Evolutionary conservation across 2,113 vertebrate species (phyloP).

Genomic region (Parus major): DNA sequence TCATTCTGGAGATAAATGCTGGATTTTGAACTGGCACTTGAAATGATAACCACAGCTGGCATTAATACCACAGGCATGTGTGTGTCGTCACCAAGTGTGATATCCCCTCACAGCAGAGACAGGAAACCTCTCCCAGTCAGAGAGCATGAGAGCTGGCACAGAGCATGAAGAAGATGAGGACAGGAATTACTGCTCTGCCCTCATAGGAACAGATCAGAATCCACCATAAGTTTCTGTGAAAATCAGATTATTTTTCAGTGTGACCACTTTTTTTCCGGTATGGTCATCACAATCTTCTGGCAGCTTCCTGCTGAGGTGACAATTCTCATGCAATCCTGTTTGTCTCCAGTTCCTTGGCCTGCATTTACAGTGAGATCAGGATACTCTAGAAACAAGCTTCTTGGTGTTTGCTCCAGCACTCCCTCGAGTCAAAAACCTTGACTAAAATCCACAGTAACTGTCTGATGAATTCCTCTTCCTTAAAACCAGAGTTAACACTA

Average conservation of each 20-base stretch:
- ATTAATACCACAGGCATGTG: neutral
- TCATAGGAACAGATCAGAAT: neutral
- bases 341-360: neutral
- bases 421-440: neutral
- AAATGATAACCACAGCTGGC: neutral
- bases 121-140: neutral
- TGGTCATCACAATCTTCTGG: fast-evolving
- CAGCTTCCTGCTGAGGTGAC: neutral
- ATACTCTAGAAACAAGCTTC: neutral
- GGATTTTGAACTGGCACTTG: neutral
- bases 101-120: neutral
- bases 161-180: neutral
- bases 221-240: neutral
- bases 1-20: neutral
- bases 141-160: neutral
- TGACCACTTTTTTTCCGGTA: neutral
- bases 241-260: neutral
- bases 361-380: neutral
- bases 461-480: neutral
- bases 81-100: neutral
- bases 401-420: neutral
- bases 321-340: neutral
- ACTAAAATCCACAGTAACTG: neutral
- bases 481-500: neutral
- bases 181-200: neutral